Conservation (phyloP, 2,888 invertebrate genomes). For the Cybosia mesomella region DNA sequence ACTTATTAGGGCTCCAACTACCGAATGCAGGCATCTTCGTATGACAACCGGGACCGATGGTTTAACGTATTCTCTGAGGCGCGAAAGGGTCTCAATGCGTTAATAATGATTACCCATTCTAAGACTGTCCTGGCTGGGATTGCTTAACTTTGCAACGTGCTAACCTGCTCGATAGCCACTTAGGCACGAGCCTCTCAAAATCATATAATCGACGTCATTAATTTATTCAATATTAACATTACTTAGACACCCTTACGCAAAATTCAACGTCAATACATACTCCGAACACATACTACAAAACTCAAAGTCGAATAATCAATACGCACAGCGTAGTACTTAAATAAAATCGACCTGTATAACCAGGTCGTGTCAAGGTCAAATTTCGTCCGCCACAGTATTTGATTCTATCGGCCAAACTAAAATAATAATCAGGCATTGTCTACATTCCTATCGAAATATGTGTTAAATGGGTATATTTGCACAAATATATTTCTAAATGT, state of each 20-base stretch:
- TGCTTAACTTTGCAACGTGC: too few relatives aligned
- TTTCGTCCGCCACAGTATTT: conserved; percentile 36
- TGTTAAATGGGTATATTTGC: neutral
- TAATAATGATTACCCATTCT: too few relatives aligned
- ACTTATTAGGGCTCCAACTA: too few relatives aligned
- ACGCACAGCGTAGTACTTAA: conserved; percentile 40
- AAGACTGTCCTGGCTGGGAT: too few relatives aligned
- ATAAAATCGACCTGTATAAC: conserved; percentile 54
- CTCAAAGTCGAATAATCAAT: conserved; percentile 43
- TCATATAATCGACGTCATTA: too few relatives aligned
- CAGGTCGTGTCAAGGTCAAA: conserved; percentile 51
- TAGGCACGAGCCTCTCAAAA: too few relatives aligned
- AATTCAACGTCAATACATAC: conserved; percentile 17
- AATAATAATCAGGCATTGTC: conserved; percentile 31
- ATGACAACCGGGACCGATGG: too few relatives aligned
- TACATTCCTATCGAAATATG: neutral
- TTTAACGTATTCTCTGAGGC: too few relatives aligned
- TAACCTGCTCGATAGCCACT: too few relatives aligned
- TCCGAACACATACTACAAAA: conserved; percentile 14
- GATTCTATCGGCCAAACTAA: conserved; percentile 29
- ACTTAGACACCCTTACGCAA: neutral
- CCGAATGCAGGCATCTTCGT: too few relatives aligned
- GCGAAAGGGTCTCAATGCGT: too few relatives aligned
- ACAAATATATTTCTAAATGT: too few relatives aligned
- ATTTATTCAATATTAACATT: neutral